Evolutionary conservation across 2,797 vertebrate species (phyloP).

Genomic region (Phyllotis vaccarum): DNA sequence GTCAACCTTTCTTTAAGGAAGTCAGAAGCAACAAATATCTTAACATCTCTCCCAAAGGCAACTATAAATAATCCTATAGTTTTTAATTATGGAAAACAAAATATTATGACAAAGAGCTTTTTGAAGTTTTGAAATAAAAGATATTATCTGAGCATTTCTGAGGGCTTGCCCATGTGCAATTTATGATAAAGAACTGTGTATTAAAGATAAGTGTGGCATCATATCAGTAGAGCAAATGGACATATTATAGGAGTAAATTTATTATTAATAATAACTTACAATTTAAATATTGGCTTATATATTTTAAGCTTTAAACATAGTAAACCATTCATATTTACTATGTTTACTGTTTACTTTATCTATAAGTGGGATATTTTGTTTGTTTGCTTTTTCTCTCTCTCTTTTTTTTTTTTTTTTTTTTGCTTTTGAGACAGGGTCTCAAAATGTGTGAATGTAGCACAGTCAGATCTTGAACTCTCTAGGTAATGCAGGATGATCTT

Average conservation of each 20-base stretch:
- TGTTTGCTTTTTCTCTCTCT: no score
- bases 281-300: neutral
- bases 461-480: neutral
- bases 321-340: neutral
- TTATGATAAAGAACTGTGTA: slow-evolving; percentile 26
- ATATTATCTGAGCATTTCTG: neutral
- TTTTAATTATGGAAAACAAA: slow-evolving; percentile 51
- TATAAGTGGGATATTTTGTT: neutral
- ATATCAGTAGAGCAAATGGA: neutral
- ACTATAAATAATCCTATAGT: neutral
- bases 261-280: slow-evolving; percentile 40
- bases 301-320: slow-evolving; percentile 14
- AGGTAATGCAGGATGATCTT: neutral
- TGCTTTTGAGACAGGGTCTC: neutral
- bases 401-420: no score
- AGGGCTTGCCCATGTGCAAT: neutral
- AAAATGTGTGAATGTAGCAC: neutral
- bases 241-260: neutral
- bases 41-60: neutral
- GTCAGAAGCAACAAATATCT: neutral
- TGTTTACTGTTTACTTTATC: slow-evolving; percentile 36
- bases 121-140: slow-evolving; percentile 23
- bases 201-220: neutral
- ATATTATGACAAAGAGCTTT: neutral
- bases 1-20: neutral